These are phyloP conservation scores for Myotis findleyi DNA, from an alignment of 2,797 vertebrate genomes.

Conservation along the genomic window DNA sequence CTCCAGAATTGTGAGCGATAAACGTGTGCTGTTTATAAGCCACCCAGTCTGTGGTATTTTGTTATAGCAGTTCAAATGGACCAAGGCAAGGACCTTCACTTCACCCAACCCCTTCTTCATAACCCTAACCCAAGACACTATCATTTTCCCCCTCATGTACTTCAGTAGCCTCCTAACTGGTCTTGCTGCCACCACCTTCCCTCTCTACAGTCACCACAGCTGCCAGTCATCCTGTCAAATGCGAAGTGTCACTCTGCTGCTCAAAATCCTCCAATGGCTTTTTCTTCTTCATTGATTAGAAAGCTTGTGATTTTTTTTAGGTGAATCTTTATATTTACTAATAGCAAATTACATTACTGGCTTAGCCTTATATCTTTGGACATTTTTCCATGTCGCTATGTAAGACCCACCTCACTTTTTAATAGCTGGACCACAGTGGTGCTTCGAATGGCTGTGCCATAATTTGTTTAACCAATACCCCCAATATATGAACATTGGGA, in stretches of 20 bases:
- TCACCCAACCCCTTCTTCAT: neutral
- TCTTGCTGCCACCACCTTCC: neutral
- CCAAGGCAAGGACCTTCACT: neutral
- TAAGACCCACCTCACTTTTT: neutral
- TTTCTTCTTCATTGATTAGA: neutral
- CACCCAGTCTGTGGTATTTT: neutral
- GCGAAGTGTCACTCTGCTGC: neutral
- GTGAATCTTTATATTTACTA: neutral
- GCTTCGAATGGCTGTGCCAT: neutral
- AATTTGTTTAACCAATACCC: neutral
- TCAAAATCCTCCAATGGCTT: neutral
- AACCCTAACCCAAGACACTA: neutral
- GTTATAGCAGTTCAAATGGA: neutral
- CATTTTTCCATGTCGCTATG: neutral
- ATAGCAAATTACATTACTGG: neutral
- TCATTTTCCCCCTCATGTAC: neutral
- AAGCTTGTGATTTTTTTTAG: neutral
- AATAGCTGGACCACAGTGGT: neutral
- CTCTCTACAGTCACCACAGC: neutral
- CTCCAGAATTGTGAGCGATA: neutral
- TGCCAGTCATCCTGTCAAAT: neutral
- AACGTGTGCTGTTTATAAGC: neutral
- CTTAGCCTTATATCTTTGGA: neutral
- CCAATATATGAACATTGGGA: neutral
- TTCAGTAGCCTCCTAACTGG: neutral